Evolutionary conservation across 2,888 invertebrate genomes (phyloP), one percentile per base, ranked within the genome.

Genomic region (Drosophila macrothrix): DNA sequence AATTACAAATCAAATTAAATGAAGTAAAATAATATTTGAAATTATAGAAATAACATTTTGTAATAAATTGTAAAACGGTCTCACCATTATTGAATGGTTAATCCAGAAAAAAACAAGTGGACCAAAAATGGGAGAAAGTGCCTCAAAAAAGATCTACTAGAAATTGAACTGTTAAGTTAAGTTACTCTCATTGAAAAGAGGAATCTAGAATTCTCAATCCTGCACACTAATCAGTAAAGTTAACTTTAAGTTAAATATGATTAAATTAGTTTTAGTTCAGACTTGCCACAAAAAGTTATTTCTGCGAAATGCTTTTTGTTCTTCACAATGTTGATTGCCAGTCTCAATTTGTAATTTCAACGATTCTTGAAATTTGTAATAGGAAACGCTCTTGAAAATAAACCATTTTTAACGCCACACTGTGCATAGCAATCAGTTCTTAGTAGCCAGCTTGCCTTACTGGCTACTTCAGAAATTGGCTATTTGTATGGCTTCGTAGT

Each of bases 401-500:
- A 59, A 69, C 58, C 53, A 5, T 53, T 70, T 6, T 19, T 16
- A 0, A 0, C 29, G 3, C 12, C 62, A 28, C 62, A 62, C 62
- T 60, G 0, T 14, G 4, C 16, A 12, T 0, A 10, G 10, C 39
- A 37, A 29, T n/a, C 41, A 25, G 50, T 55, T 55, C 37, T 52
- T 12, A 4, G 39, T 46, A 29, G 70, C 46, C 61, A 54, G 73
- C 39, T 60, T 29, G 49, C 22, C 28, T 46, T 50, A 28, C 33
- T 49, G 29, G 49, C 75, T 53, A 50, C 50, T 79, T 67, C 6
- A 46, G 25, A 33, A 60, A 74, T 63, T 60, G 67, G 61, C 53
- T 79, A 49, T 52, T 41, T 50, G 64, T 22, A 31, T 52, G 39
- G 52, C 50, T 63, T 10, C 39, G 58, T 25, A 41, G 31, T 53